A percentile compares a stretch with the other conserved stretches of the same genome.
phyloP scores from a whole-genome alignment of 2,888 invertebrate species.

The Andricus quercusramuli region DNA sequence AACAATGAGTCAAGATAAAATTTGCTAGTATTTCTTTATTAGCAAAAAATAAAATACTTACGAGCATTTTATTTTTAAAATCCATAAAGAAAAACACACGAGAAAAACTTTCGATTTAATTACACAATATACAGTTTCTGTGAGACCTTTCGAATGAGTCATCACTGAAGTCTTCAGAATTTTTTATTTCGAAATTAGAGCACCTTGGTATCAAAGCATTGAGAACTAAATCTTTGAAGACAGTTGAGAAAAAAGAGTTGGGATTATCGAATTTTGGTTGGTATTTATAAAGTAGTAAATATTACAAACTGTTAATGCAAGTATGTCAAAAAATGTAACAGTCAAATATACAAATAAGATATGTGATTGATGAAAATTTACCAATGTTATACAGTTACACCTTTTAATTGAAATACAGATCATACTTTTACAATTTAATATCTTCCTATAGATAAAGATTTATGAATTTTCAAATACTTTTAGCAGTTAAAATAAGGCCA shows the following conservation, averaged over 20 bases:
- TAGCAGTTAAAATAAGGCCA: too few relatives aligned
- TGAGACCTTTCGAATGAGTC: not conserved
- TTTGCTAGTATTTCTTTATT: not conserved
- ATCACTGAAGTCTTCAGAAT: slow-evolving; percentile 4
- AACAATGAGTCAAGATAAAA: not conserved
- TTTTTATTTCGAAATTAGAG: slow-evolving; percentile 5
- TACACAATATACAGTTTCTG: not conserved
- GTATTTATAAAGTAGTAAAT: too few relatives aligned
- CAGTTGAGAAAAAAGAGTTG: not conserved
- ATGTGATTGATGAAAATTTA: too few relatives aligned
- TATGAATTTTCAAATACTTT: not conserved
- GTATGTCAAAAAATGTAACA: too few relatives aligned
- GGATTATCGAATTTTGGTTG: not conserved
- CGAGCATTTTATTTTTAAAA: not conserved
- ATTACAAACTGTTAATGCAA: too few relatives aligned
- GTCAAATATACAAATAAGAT: too few relatives aligned
- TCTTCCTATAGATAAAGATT: not conserved
- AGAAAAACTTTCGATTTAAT: not conserved
- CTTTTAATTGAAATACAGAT: not conserved
- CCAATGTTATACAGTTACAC: not conserved
- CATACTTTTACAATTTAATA: not conserved
- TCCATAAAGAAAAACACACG: not conserved
- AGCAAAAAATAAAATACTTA: not conserved
- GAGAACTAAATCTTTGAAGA: not conserved
- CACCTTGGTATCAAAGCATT: not conserved